Evolutionary conservation across 2,888 invertebrate genomes (phyloP).

Genomic region (Teleiodes luculella): DNA sequence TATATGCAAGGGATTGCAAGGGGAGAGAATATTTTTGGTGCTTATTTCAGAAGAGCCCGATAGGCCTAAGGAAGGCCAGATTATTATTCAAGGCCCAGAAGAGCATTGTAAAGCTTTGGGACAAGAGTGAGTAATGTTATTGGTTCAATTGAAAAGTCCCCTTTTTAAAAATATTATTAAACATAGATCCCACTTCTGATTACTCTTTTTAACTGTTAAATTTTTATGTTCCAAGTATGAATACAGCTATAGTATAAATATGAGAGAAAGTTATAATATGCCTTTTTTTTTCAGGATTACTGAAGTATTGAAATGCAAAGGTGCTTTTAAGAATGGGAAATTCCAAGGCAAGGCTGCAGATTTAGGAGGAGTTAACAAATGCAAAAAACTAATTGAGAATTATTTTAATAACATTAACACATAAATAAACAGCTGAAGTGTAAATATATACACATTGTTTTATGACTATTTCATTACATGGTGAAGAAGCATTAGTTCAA

Average conservation of each 20-base stretch:
- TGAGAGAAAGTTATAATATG: no score
- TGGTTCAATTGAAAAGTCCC: no score
- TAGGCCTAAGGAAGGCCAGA: conserved; percentile 74
- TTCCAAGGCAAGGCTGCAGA: conserved; percentile 89
- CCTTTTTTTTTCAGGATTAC: conserved; percentile 80
- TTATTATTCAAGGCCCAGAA: conserved; percentile 77
- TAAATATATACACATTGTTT: not conserved
- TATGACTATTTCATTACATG: not conserved
- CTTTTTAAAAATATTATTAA: no score
- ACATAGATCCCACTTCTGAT: not conserved
- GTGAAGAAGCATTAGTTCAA: no score
- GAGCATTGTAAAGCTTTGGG: conserved; percentile 76
- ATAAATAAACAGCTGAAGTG: conserved; percentile 7
- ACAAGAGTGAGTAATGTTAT: conserved; percentile 74
- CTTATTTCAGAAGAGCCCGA: conserved; percentile 85
- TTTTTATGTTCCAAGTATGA: no score
- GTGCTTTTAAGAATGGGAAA: conserved; percentile 84
- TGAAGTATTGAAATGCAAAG: conserved; percentile 85
- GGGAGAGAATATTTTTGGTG: conserved; percentile 80
- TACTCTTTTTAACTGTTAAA: no score
- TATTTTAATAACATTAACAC: conserved; percentile 65
- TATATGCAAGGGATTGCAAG: conserved; percentile 82
- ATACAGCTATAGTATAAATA: no score
- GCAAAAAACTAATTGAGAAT: conserved; percentile 78
- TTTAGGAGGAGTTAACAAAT: conserved; percentile 80